phyloP scores from a whole-genome alignment of 2,113 vertebrate species.

The Urocolius indicus region DNA sequence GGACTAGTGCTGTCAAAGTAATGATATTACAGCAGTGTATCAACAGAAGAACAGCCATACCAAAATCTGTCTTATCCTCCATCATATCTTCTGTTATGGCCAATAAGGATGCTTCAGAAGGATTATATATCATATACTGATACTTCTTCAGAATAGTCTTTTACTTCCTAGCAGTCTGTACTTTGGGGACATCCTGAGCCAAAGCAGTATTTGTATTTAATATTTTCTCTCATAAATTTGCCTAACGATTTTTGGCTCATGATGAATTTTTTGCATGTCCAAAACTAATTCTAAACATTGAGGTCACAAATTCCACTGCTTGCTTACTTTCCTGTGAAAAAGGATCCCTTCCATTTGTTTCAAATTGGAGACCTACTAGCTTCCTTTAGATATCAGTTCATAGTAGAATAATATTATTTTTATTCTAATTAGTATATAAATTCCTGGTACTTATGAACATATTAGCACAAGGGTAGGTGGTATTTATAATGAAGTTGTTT shows the following conservation, averaged over 20 bases:
- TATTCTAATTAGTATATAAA: background rate
- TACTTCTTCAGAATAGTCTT: background rate
- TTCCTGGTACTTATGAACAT: background rate
- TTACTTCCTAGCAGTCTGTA: background rate
- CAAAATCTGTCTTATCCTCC: background rate
- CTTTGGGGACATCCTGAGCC: background rate
- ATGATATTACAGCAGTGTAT: conserved; percentile 60
- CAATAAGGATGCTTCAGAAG: conserved; percentile 33
- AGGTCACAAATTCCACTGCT: background rate
- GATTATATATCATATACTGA: conserved; percentile 1
- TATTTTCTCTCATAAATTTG: background rate
- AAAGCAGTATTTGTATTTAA: background rate
- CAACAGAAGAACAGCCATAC: conserved; percentile 35
- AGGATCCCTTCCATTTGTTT: background rate
- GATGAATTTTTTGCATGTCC: background rate
- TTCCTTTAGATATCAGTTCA: background rate
- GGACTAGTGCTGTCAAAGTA: conserved; percentile 29
- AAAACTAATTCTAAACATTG: background rate
- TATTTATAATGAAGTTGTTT: background rate
- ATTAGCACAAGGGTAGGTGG: background rate
- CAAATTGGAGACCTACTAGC: background rate
- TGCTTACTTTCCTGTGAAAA: background rate
- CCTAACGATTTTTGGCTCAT: background rate
- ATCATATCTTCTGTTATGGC: background rate
- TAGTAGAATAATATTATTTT: background rate